Conservation (phyloP, 2,113 vertebrate genomes). For the Coptodon rendalli region DNA sequence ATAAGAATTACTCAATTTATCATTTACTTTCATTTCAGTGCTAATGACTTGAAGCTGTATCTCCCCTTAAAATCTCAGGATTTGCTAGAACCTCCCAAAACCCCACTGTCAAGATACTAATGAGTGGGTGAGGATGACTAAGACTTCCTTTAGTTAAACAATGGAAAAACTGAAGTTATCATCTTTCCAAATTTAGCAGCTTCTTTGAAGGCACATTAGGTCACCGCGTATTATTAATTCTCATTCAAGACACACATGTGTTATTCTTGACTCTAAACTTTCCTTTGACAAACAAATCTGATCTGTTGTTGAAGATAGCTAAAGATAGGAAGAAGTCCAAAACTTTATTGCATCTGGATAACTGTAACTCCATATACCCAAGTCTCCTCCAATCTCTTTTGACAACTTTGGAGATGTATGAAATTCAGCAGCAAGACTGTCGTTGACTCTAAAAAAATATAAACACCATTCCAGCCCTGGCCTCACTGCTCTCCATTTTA, state of each 20-base stretch:
- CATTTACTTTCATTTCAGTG: background rate
- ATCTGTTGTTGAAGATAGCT: background rate
- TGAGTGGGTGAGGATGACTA: too few relatives aligned
- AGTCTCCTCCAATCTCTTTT: background rate
- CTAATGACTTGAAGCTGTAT: background rate
- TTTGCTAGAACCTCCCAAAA: too few relatives aligned
- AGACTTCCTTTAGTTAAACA: too few relatives aligned
- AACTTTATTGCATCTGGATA: background rate
- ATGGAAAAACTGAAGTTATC: too few relatives aligned
- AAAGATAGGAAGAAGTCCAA: background rate
- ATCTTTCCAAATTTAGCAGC: too few relatives aligned
- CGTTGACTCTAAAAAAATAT: background rate
- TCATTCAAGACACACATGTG: background rate
- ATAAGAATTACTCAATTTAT: too few relatives aligned
- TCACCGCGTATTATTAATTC: too few relatives aligned
- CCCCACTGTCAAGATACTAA: too few relatives aligned
- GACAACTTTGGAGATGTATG: accelerated
- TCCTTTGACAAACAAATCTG: background rate
- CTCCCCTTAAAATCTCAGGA: too few relatives aligned
- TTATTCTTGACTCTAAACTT: background rate
- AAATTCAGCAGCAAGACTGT: background rate
- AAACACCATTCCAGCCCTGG: background rate
- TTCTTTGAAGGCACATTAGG: too few relatives aligned
- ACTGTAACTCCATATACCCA: background rate
- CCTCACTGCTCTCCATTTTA: background rate